Base-by-base conservation (phyloP, 2,888 invertebrate genomes). In the Hirtodrosophila alboralis region DNA sequence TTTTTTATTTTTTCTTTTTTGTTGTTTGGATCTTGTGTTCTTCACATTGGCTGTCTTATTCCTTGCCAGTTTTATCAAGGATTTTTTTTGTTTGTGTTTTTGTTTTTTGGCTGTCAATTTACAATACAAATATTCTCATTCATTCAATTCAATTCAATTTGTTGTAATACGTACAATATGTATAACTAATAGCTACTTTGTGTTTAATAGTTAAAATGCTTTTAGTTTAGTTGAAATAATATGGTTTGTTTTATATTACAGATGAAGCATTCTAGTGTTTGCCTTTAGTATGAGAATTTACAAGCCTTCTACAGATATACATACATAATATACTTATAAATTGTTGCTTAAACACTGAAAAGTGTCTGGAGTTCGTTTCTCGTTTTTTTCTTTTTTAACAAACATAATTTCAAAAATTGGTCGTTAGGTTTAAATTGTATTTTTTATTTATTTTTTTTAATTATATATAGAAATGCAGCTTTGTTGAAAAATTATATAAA, bases 391-490 rank as follows among this genome's bases (percentile, higher is more conserved):
- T 10, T 40, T 37, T 45, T 38, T 27, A 54, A 54, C 40, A 66
- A 75, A 71, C 61, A 58, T 44, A 65, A 75, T 68, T 66, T 49
- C 28, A 81, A 83, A n/a, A 85, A 85, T 80, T 83, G 83, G 85
- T 85, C 86, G 76, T 85, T 85, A 80, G 84, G 85, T 85, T 70
- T 45, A 63, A 75, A 73, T 51, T 49, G 51, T 67, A 41, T 38
- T 23, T 58, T 47, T 59, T 34, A 28, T 37, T 14, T 61, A 41
- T 38, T 23, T 58, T 47, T 59, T 34, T 27, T 37, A 13, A 57
- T 37, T 31, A 30, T 26, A 23, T 43, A 38, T 14, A 13, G 16
- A 59, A 68, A 68, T 49, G 43, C 47, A 48, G 18, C 9, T 40
- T 16, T 12, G 3, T 21, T 21, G 28, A 10, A 10, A 27, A 37